Conservation (phyloP, 2,797 vertebrate genomes). For the Sebastes steindachneri region DNA sequence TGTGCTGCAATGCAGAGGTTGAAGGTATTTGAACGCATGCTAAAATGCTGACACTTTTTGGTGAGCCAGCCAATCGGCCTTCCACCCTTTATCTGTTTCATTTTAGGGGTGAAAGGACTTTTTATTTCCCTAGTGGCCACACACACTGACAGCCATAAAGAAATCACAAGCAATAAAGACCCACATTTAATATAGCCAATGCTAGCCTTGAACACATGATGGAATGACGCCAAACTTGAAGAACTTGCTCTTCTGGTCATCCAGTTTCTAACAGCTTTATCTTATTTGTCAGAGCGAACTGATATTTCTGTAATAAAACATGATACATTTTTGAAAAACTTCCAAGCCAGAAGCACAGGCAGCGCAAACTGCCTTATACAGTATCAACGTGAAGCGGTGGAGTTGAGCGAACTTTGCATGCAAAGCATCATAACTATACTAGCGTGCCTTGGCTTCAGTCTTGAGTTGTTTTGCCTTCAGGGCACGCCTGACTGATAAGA, state of each 20-base stretch:
- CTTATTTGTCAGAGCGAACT: conserved; percentile 16
- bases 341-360: neutral
- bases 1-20: neutral
- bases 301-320: conserved; percentile 13
- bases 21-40: neutral
- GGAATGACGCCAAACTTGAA: conserved; percentile 9
- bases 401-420: conserved; percentile 47
- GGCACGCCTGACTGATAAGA: conserved; percentile 68
- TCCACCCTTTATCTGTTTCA: conserved; percentile 9
- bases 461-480: conserved; percentile 70
- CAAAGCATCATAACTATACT: conserved; percentile 56
- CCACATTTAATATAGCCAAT: conserved; percentile 7
- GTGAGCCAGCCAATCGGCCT: neutral
- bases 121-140: conserved; percentile 26
- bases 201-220: conserved; percentile 1
- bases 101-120: neutral
- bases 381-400: conserved; percentile 8
- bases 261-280: conserved; percentile 25
- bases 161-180: conserved; percentile 41
- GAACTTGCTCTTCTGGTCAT: neutral
- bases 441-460: conserved; percentile 52
- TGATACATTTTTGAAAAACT: conserved; percentile 1
- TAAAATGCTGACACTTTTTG: neutral
- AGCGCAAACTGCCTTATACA: neutral
- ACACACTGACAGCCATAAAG: conserved; percentile 46